Conservation (phyloP, 92 coral and sea anemone genomes). For the Muricea muricata region DNA sequence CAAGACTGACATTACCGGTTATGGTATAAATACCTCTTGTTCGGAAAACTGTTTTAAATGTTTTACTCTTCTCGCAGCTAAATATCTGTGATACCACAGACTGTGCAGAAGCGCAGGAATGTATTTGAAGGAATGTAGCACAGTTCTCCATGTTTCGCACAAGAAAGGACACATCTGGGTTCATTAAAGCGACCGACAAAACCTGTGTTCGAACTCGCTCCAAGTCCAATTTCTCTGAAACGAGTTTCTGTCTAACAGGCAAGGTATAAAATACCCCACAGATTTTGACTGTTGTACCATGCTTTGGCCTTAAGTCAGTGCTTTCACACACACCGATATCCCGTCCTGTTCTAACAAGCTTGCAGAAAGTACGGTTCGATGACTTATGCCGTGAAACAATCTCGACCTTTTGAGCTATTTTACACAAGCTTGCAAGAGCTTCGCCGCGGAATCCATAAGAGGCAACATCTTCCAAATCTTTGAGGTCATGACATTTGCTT, state of each 20-base stretch:
- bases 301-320: conserved; percentile 70
- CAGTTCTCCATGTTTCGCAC: conserved; percentile 80
- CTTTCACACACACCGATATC: conserved; percentile 77
- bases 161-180: conserved; percentile 79
- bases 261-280: conserved; percentile 78
- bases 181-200: conserved; percentile 81
- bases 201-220: conserved; percentile 85
- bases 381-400: conserved; percentile 81
- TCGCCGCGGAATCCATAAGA: conserved; percentile 94
- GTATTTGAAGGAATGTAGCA: conserved; percentile 78
- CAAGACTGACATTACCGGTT: conserved; percentile 76
- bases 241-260: conserved; percentile 86
- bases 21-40: conserved; percentile 60
- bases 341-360: conserved; percentile 75
- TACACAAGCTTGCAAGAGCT: conserved; percentile 88
- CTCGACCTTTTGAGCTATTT: conserved; percentile 82
- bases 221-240: conserved; percentile 76
- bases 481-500: conserved; percentile 84
- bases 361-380: conserved; percentile 85
- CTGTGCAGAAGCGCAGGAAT: conserved; percentile 68
- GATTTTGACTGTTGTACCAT: conserved; percentile 84
- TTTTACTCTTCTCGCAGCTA: conserved; percentile 83
- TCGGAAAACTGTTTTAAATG: conserved; percentile 63
- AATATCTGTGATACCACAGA: conserved; percentile 89
- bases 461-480: conserved; percentile 71